Base-by-base conservation (phyloP, 2,113 vertebrate species). In the Panurus biarmicus region DNA sequence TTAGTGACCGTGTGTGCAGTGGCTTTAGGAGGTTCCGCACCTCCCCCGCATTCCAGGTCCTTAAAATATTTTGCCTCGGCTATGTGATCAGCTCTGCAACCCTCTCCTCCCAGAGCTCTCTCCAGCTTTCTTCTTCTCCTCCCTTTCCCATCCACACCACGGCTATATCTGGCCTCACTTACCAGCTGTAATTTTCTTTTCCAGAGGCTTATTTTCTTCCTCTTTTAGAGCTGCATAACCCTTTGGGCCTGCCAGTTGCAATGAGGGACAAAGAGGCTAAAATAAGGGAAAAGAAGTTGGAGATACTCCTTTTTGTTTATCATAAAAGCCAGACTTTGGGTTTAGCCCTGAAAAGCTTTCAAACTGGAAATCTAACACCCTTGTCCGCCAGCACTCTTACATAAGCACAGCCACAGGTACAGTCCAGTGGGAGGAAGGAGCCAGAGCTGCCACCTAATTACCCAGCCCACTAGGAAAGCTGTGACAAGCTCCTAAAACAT, bases 401-500 rank as follows among this genome's bases (percentile, higher is more conserved):
- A 44, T 26, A 57, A 35, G 16, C 33, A 17, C 4, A 50, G 56
- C 11, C 10, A 25, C 45, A 78, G 70, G 71, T 87, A 69, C 40
- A 78, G 44, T 40, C 47, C 69, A 67, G 22, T 22, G 29, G 35
- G n/a, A 91, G n/a, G 36, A 89, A 88, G 48, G 53, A 90, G 54
- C 14, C 56, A 45, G 73, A 80, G 19, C 48, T 74, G 47, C 56
- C 60, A 88, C 24, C 24, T 79, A 85, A 89, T 89, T 79, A 85
- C 24, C 10, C 23, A 80, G n/a, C 65, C 61, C 74, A 84, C 77
- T 80, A 93, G 80, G 92, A 95, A 95, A 90, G 62, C 69, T 67
- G 57, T 21, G 8, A 62, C 83, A 87, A 95, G 82, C 76, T 96
- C 87, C 90, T 77, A 91, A 96, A 91, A 84, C 72, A 93, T 54